These are phyloP conservation scores for Linepithema humile DNA, from an alignment of 1,140 invertebrate genomes.

Conservation along the genomic window DNA sequence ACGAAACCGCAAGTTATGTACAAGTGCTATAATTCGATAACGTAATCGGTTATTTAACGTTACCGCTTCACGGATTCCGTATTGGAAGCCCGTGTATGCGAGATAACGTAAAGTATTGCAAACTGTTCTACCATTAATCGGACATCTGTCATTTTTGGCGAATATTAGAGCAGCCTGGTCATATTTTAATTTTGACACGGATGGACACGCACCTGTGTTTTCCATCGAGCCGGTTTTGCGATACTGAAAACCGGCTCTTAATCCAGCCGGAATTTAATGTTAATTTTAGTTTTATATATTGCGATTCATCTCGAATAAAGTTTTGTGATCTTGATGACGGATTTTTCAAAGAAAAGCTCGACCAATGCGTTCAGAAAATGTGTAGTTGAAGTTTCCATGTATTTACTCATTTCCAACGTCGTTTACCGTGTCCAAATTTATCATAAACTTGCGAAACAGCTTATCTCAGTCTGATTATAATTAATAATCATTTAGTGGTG, in stretches of 20 bases:
- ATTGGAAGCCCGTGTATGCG: neutral
- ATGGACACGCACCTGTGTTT: constrained; percentile 13
- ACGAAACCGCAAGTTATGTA: neutral
- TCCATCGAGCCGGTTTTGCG: neutral
- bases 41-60: constrained; percentile 6
- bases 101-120: constrained; percentile 3
- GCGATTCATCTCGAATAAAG: constrained; percentile 50
- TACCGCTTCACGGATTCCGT: neutral
- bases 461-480: neutral
- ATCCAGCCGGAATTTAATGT: neutral
- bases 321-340: constrained; percentile 33
- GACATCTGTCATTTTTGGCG: constrained; percentile 13
- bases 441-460: constrained; percentile 20
- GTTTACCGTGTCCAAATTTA: constrained; percentile 4
- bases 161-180: constrained; percentile 13
- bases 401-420: constrained; percentile 1
- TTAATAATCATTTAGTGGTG: constrained; percentile 5
- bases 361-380: constrained; percentile 16
- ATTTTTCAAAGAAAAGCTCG: constrained; percentile 42
- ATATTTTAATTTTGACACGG: constrained; percentile 50
- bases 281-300: constrained; percentile 50
- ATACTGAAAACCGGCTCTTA: constrained; percentile 18
- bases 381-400: constrained; percentile 24
- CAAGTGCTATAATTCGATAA: constrained; percentile 1
- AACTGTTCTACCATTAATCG: constrained; percentile 37